Base-by-base conservation (phyloP, 2,888 invertebrate genomes). In the Acronicta aceris region DNA sequence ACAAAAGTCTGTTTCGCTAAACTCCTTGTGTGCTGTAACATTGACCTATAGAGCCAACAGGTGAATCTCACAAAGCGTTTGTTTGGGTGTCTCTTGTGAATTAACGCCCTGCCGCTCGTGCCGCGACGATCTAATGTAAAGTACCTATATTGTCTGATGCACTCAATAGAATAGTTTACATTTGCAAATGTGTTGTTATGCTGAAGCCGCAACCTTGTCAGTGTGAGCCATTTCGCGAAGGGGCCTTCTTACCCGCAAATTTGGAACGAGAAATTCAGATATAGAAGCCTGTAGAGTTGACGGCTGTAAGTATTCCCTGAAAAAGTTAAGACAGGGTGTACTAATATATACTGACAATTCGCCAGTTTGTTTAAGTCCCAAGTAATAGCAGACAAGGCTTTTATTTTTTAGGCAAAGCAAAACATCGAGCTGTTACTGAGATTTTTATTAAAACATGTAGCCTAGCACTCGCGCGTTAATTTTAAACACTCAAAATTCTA, bases 41-140 rank as follows among this genome's bases (percentile, higher is more conserved):
- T 93, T 93, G 93, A 94, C 94, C 94, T 91, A 93, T 91, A 93
- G 93, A 91, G 85, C 91, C 91, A 92, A 91, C 92, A 92, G 93
- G 92, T 93, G 92, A 90, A 84, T 89, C 86, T 86, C 81, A 89
- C 89, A 89, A 89, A 89, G 85, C 87, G 83, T 85, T 90, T 93
- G 92, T 93, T 93, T 93, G 92, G 92, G 93, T 93, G 92, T 89
- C 89, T 89, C 86, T 66, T 78, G 78, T 86, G 86, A 88, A 88
- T 89, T 88, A 88, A 82, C 84, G 81, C 82, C 81, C 81, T 81
- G 70, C 70, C 64, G 76, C 77, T 56, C 62, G 75, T 65, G 73
- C 64, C 65, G 51, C 67, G 68, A 65, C 68, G 57, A 70, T 79
- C 66, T 69, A 73, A 76, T 69, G 63, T 71, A 76, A 76, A 76